Base-by-base conservation (phyloP, 2,113 vertebrate species). In the Syngnathoides biaculeatus region DNA sequence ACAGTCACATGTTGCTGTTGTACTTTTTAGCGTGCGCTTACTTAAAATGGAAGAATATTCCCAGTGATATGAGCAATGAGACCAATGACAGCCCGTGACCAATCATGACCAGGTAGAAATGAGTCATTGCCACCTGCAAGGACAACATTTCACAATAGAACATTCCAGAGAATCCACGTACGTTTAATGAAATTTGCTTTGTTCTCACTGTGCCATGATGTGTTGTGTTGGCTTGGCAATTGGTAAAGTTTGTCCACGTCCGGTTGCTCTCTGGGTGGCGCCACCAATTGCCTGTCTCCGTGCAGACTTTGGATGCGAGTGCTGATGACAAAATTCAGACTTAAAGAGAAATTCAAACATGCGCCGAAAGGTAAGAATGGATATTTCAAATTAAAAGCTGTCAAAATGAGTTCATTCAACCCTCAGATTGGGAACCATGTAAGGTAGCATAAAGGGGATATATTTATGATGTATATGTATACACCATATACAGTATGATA, bases 31-130 rank as follows among this genome's bases (percentile, higher is more conserved):
- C 10, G 12, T 2, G 22, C 15, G 73, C 97, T 95, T 91, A 99
- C 97, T 97, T 98, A 85, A 98, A 99, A 72, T 98, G 93, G 84
- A 95, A 97, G 86, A 99, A 99, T 86, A 99, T 98, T 66, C 87
- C 93, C 58, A 99, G 91, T 4, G 97, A 99, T 75, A 96, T 92
- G 67, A 96, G 86, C 72, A 99, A 82, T 0, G 97, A 98, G 30
- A 89, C 89, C 71, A 99, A 86, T 0, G 97, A 99, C 65, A 99
- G 87, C 59, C 94, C 95, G 0, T 99, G 95, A 68, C 97, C 97
- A 0, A 97, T 98, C 84, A 98, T 93, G 30, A 93, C 92, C 91
- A 99, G 75, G 79, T 98, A 99, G 84, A 95, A 97, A 75, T 97
- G 88, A 75, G 96, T 98, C 87, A 97, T 78, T 2, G 93, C 92